Evolutionary conservation across 23 tunicate species (phyloP), one percentile per base, ranked within the genome.

Genomic region (Trididemnum clinides): DNA sequence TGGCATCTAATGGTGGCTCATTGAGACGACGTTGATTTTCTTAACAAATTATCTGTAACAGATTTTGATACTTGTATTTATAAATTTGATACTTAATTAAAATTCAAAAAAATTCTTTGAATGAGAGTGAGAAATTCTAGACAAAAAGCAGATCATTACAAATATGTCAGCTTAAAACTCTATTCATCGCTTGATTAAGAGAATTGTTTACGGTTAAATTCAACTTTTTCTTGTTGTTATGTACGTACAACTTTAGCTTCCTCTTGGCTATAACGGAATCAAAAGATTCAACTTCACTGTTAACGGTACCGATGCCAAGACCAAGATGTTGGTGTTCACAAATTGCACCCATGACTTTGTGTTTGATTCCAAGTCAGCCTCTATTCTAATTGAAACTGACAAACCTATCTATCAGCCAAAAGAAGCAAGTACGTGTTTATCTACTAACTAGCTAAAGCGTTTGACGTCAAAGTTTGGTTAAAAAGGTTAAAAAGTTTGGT

Each of bases 351-450:
- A 71, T 29, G 1, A 27, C 22, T 63, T 88, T 27, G 50, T 28
- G 0, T 72, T 63, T 54, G 77, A 73, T 0, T 18, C 63, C 23
- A 89, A 89, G 39, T 31, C 85, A 20, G 80, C 66, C 1, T 78
- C 86, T 4, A 77, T 92, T 0, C 57, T 92, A 44, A 83, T 92
- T 54, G 89, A 92, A 44, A 82, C 97, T 20, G 92, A 92, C 77
- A 92, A 92, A 78, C 89, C 92, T 7, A 92, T 88, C n/a, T 92
- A 92, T 51, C 69, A 92, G 57, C 92, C 92, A 10, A 89, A 89
- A 5, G 79, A 92, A 50, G 83, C 89, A 21, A 79, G 91, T 92
- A 57, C 77, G 87, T 59, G 54, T 7, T 44, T 44, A 15, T 15
- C 15, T 7, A 44, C n/a, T n/a, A n/a, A n/a, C n/a, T n/a, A n/a